Conservation (phyloP, 2,113 vertebrate species). For the Elachura formosa region DNA sequence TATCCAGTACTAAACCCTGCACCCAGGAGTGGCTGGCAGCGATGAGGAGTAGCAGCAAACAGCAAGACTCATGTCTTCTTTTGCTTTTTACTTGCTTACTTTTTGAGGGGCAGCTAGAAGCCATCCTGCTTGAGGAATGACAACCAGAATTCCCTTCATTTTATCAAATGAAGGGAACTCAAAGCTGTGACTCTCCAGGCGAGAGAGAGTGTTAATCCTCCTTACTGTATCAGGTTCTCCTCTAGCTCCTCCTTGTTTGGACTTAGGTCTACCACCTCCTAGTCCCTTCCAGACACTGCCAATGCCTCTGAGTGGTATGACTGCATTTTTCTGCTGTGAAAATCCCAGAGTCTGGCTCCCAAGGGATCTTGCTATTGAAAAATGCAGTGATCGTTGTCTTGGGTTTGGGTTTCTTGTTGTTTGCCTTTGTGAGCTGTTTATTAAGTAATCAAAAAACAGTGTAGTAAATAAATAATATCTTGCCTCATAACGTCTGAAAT, state of each 20-base stretch:
- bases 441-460: slow-evolving; percentile 21
- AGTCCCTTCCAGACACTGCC: not conserved
- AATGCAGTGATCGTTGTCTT: not conserved
- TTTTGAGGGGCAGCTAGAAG: not conserved
- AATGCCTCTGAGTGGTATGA: slow-evolving; percentile 8
- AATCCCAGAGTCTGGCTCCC: slow-evolving; percentile 14
- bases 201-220: not conserved
- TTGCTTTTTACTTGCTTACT: not conserved
- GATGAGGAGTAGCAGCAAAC: not conserved
- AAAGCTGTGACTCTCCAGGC: not conserved
- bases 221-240: not conserved
- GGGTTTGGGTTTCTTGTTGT: slow-evolving; percentile 12
- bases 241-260: not conserved
- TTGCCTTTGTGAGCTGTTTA: slow-evolving; percentile 22
- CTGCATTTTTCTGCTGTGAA: slow-evolving; percentile 35
- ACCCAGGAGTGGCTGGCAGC: not conserved
- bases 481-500: not conserved
- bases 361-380: slow-evolving; percentile 41
- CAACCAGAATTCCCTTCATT: not conserved
- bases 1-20: not conserved
- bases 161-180: not conserved
- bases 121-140: not conserved
- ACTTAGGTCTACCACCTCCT: not conserved
- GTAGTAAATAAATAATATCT: slow-evolving; percentile 14
- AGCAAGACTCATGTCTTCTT: not conserved